Base-by-base conservation (phyloP, 2,797 vertebrate species). In the Menidia menidia region DNA sequence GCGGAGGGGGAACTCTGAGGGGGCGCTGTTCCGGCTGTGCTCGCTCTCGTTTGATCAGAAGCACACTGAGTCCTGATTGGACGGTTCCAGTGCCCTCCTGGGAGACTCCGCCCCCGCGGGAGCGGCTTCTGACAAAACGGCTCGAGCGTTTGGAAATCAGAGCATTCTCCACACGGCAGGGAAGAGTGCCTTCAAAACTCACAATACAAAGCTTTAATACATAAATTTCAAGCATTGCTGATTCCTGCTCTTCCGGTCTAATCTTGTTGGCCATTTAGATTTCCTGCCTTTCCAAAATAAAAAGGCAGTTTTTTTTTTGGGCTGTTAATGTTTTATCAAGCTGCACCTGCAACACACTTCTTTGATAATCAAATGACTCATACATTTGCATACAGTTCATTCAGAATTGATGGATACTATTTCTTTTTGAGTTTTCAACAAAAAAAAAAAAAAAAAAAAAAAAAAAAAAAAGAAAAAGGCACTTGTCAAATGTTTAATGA, bases 151-250 rank as follows among this genome's bases (percentile, higher is more conserved):
- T 92, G 89, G 89, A 93, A 94, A 94, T 93, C 92, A 90, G 86
- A 88, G 89, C 93, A 94, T 94, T 95, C 92, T 94, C 93, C 93
- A 95, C 93, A 95, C 93, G 92, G 92, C 93, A 90, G 92, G 92
- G 91, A 93, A 93, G 93, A 93, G 82, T 89, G 92, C 89, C 90
- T 93, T 92, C 91, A 90, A 92, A 93, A 93, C 91, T 90, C 89
- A 74, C 79, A 88, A 89, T 90, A 94, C 92, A 94, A 93, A 93
- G 91, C 91, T 93, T 94, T 93, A 93, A 94, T 94, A 94, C 93
- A 94, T 95, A 94, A 93, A 95, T 95, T 95, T 95, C 93, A 94
- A 92, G 94, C 93, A 93, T 93, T 94, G 90, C 88, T 93, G 93
- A 90, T 92, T 94, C 92, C 90, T 92, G 92, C 88, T 92, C 90